phyloP scores from a whole-genome alignment of 2,888 invertebrate species.

The Seladonia tumulorum region DNA sequence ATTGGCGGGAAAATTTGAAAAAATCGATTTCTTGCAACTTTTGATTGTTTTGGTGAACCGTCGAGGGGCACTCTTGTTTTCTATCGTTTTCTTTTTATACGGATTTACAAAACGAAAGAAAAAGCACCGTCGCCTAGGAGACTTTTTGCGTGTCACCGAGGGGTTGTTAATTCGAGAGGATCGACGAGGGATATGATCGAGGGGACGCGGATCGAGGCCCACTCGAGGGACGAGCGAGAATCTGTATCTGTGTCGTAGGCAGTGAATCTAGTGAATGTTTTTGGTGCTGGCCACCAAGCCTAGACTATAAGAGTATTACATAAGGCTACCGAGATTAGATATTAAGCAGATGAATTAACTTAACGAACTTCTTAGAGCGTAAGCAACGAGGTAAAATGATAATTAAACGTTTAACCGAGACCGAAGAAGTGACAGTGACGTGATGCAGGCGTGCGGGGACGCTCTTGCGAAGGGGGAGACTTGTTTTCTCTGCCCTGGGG shows the following conservation, averaged over 20 bases:
- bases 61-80: not conserved
- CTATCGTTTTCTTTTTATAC: not conserved
- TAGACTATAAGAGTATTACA: constrained; percentile 78
- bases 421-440: constrained; percentile 24
- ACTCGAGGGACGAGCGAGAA: constrained; percentile 65
- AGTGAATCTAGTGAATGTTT: constrained; percentile 81
- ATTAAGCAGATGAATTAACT: constrained; percentile 69
- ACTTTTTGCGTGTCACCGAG: not conserved
- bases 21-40: not conserved
- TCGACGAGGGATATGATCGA: not conserved
- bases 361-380: constrained; percentile 68
- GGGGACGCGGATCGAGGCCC: constrained; percentile 26
- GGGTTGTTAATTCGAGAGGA: not conserved
- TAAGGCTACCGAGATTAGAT: constrained; percentile 68
- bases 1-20: not conserved
- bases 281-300: constrained; percentile 84
- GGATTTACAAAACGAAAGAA: not conserved
- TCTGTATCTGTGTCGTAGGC: constrained; percentile 83
- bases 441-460: constrained; percentile 17
- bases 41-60: not conserved
- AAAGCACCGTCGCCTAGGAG: not conserved
- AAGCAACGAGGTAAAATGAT: constrained; percentile 71
- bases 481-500: not conserved
- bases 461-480: not conserved
- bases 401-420: constrained; percentile 51